Conservation (phyloP, 2,888 invertebrate genomes). For the Osmoderma eremita region DNA sequence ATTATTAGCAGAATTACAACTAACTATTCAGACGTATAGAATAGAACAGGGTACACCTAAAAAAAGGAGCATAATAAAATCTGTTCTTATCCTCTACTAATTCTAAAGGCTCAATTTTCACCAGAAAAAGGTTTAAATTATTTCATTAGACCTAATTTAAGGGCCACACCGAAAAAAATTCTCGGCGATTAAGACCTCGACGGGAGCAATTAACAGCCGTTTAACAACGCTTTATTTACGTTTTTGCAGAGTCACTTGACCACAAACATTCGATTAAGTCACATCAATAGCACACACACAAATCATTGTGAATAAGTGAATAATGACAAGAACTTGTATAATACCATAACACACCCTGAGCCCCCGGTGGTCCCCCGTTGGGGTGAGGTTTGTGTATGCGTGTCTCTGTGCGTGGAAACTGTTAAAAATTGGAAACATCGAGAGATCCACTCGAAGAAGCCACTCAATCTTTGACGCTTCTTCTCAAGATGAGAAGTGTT, state of each 20-base stretch:
- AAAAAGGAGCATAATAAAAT: no score
- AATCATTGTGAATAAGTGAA: constrained; percentile 52
- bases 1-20: no score
- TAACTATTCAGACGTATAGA: no score
- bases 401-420: not conserved
- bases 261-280: constrained; percentile 54
- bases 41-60: no score
- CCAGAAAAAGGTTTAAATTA: constrained; percentile 43
- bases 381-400: constrained; percentile 6
- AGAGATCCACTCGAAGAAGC: constrained; percentile 17
- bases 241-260: constrained; percentile 51
- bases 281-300: constrained; percentile 48
- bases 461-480: no score
- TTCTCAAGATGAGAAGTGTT: no score
- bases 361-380: constrained; percentile 21
- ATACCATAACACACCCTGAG: constrained; percentile 16
- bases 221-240: constrained; percentile 50
- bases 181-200: constrained; percentile 49
- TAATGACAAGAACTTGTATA: constrained; percentile 47
- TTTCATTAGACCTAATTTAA: constrained; percentile 39
- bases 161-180: constrained; percentile 39
- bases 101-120: constrained; percentile 31
- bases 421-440: constrained; percentile 19
- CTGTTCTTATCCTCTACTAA: no score
- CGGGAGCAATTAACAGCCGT: constrained; percentile 52